Evolutionary conservation across 2,888 invertebrate species (phyloP), one percentile per base, ranked within the genome.

Genomic region (Diplazon laetatorius): DNA sequence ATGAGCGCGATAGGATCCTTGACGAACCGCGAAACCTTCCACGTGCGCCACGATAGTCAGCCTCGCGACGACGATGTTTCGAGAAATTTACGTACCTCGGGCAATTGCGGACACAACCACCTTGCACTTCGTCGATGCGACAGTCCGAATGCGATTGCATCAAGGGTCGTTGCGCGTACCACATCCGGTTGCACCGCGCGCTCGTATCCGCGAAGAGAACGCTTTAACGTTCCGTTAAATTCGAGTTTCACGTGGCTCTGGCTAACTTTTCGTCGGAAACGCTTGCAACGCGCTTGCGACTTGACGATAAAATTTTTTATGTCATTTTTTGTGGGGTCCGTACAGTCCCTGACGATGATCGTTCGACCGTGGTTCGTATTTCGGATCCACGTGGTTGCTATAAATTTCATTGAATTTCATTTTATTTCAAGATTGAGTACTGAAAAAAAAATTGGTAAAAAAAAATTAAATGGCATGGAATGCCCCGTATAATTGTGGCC

Each of bases 251-350:
- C n/a, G 30, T 30, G 30, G 30, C n/a, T n/a, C n/a, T 60, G 66
- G 42, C 63, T 52, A 62, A 62, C 60, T 66, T 62, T 44, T n/a
- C 14, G 4, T 44, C 14, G 44, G 16, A 42, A n/a, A 59, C 57
- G 42, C 18, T 16, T 12, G 22, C 75, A 59, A 68, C 48, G 66
- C 66, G 68, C 22, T 55, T 62, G 62, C 75, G 46, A 69, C 52
- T n/a, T n/a, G n/a, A 44, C 44, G 14, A 44, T n/a, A 44, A 4
- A 44, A 44, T 44, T n/a, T 3, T 5, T 14, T 5, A 14, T n/a
- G 3, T 1, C 44, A 14, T 9, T 44, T 14, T 44, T n/a, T n/a
- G n/a, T n/a, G n/a, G n/a, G n/a, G n/a, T n/a, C n/a, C n/a, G n/a
- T n/a, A n/a, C n/a, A n/a, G n/a, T n/a, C n/a, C n/a, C n/a, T n/a